Evolutionary conservation across 2,888 invertebrate species (phyloP).

Genomic region (Mycalesis mineus): DNA sequence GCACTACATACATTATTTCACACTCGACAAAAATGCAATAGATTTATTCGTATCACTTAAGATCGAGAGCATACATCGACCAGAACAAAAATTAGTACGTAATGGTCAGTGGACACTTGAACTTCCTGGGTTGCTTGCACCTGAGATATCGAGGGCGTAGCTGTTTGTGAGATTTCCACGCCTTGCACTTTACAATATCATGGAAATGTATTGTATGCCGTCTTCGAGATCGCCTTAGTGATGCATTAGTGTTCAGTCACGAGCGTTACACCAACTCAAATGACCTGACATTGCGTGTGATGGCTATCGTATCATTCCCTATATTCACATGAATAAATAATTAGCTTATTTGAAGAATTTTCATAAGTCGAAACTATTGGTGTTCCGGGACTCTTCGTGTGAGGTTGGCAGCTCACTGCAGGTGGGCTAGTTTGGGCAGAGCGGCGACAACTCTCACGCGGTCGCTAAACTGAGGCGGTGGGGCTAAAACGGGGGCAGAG

Average conservation of each 20-base stretch:
- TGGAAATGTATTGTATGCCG: not conserved
- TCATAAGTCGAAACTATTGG: not conserved
- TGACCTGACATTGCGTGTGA: not conserved
- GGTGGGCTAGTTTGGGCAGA: slow-evolving; percentile 84
- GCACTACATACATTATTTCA: slow-evolving; percentile 2
- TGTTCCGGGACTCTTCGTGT: not conserved
- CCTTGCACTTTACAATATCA: not conserved
- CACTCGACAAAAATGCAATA: not conserved
- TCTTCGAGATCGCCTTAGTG: not conserved
- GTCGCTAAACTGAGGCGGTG: slow-evolving; percentile 95
- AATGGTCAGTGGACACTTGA: not conserved
- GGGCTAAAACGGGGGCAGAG: slow-evolving; percentile 82
- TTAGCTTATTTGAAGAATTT: not conserved
- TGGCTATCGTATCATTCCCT: not conserved
- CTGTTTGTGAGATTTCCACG: no score
- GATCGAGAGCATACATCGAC: not conserved
- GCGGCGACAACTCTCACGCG: slow-evolving; percentile 90
- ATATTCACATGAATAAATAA: not conserved
- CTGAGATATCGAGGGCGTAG: no score
- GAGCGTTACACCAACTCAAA: not conserved
- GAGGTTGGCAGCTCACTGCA: slow-evolving; percentile 46
- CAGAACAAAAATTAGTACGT: slow-evolving; percentile 1
- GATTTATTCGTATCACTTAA: not conserved
- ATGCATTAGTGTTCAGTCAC: not conserved
- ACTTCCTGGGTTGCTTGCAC: no score